Conservation (phyloP, 2,113 vertebrate species). For the Etia nguti region DNA sequence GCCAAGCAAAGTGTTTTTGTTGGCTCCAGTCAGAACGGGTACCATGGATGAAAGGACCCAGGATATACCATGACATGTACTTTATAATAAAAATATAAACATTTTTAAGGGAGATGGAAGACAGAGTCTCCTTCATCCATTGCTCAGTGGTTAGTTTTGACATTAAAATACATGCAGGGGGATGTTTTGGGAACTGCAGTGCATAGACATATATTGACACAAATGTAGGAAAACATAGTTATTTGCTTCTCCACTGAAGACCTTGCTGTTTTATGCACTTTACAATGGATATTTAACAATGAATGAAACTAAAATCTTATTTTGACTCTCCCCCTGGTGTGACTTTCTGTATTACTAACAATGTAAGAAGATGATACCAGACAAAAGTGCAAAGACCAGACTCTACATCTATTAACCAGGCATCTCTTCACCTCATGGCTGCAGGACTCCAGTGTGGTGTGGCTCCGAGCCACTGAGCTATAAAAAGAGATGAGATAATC, state of each 20-base stretch:
- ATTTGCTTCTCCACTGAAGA: background rate
- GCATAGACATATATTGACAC: background rate
- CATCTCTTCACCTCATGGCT: constrained; percentile 26
- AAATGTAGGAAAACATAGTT: background rate
- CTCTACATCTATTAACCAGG: constrained; percentile 11
- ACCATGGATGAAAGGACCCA: constrained; percentile 25
- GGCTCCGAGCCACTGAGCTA: constrained; percentile 37
- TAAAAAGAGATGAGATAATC: constrained; percentile 64
- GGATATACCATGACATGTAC: constrained; percentile 28
- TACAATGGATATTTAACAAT: background rate
- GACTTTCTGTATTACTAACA: background rate
- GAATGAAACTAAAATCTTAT: background rate
- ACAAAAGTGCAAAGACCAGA: background rate
- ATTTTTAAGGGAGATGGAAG: background rate
- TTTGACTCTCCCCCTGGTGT: background rate
- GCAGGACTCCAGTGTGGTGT: constrained; percentile 30
- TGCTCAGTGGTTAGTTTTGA: background rate
- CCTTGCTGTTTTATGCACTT: background rate
- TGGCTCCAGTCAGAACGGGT: constrained; percentile 20
- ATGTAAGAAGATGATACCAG: background rate
- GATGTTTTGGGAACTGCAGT: background rate
- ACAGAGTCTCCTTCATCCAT: background rate
- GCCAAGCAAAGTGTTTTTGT: constrained; percentile 40
- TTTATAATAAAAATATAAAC: constrained; percentile 38
- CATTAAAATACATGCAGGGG: background rate